Conservation (phyloP, 2,888 invertebrate genomes). For the Brachypterus glaber region DNA sequence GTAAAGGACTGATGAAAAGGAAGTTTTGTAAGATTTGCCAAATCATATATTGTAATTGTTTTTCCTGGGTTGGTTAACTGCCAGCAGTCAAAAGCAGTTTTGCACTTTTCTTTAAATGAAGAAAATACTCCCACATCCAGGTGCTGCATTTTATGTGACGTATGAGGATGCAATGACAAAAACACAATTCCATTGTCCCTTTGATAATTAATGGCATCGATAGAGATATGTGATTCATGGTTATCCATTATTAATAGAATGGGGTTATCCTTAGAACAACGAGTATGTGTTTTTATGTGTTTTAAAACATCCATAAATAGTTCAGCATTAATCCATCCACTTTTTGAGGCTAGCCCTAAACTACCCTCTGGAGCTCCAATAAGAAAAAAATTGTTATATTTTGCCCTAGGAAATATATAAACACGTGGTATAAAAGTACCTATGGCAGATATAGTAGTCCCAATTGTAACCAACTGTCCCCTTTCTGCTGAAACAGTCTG, state of each 20-base stretch:
- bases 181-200: conserved; percentile 21
- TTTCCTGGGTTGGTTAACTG: conserved; percentile 16
- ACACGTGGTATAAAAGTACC: conserved; percentile 23
- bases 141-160: conserved; percentile 23
- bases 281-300: too few relatives aligned
- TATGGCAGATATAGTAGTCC: conserved; percentile 21
- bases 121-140: conserved; percentile 22
- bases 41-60: too few relatives aligned
- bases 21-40: conserved; percentile 17
- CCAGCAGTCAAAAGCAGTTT: conserved; percentile 17
- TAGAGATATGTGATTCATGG: conserved; percentile 21
- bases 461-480: conserved; percentile 18
- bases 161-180: conserved; percentile 22
- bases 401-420: conserved; percentile 24
- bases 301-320: conserved; percentile 7
- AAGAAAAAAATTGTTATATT: too few relatives aligned
- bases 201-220: conserved; percentile 4
- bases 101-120: conserved; percentile 21
- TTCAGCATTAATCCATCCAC: conserved; percentile 24
- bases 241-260: conserved; percentile 28
- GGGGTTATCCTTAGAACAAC: too few relatives aligned
- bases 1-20: conserved; percentile 20
- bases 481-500: conserved; percentile 12
- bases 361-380: conserved; percentile 21
- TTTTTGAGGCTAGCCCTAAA: conserved; percentile 17